A percentile compares a stretch with the other conserved stretches of the same genome.
Evolutionary conservation across 2,888 invertebrate species (phyloP).

Genomic region (Melolontha melolontha): DNA sequence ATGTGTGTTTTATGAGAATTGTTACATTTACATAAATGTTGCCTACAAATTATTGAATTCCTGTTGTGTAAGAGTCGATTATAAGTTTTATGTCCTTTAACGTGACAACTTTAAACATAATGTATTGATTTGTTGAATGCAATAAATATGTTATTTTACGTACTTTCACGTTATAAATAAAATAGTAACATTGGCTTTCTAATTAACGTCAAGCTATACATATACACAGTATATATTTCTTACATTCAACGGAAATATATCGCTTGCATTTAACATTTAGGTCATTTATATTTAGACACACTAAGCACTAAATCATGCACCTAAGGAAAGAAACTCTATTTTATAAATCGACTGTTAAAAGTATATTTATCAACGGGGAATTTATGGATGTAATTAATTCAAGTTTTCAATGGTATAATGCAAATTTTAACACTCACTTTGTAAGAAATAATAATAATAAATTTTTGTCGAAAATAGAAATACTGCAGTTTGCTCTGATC

Average conservation of each 20-base stretch:
- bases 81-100: neutral
- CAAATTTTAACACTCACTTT: conserved; percentile 37
- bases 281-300: conserved; percentile 36
- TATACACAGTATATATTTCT: conserved; percentile 17
- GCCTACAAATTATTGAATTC: neutral
- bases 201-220: conserved; percentile 26
- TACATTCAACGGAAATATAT: conserved; percentile 32
- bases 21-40: conserved; percentile 5
- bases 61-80: conserved; percentile 4
- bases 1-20: conserved; percentile 1
- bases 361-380: conserved; percentile 27
- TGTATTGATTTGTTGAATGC: conserved; percentile 12
- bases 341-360: conserved; percentile 37
- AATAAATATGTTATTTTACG: conserved; percentile 22
- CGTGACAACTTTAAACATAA: conserved; percentile 26
- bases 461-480: conserved; percentile 29
- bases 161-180: conserved; percentile 36
- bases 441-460: conserved; percentile 25
- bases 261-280: conserved; percentile 36
- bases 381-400: conserved; percentile 32
- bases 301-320: conserved; percentile 30
- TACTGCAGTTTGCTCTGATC: conserved; percentile 15
- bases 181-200: conserved; percentile 26
- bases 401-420: conserved; percentile 28
- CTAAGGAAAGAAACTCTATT: conserved; percentile 35